These are phyloP conservation scores for Torymus aiolomorphi DNA, from an alignment of 2,888 invertebrate species.

Conservation along the genomic window DNA sequence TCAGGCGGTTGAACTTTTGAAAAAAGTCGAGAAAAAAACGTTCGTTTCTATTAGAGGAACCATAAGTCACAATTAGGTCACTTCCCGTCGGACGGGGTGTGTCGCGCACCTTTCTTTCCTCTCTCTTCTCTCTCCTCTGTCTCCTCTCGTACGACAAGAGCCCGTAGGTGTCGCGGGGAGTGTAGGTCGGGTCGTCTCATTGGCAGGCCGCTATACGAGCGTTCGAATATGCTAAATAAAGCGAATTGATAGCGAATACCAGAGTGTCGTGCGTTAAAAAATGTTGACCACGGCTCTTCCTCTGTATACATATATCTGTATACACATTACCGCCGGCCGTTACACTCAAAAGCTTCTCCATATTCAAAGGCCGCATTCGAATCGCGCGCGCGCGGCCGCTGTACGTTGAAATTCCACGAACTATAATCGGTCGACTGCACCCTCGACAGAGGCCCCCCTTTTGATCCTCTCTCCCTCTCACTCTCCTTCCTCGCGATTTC, in stretches of 20 bases:
- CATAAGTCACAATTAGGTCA: conserved; percentile 75
- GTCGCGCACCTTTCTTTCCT: conserved; percentile 58
- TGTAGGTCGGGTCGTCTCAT: conserved; percentile 59
- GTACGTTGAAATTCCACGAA: conserved; percentile 17
- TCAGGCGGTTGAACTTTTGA: conserved; percentile 17
- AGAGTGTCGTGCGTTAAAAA: background rate
- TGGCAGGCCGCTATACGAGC: conserved; percentile 41
- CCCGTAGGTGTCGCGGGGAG: conserved; percentile 62
- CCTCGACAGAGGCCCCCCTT: background rate
- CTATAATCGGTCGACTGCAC: conserved; percentile 10
- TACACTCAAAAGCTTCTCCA: no score
- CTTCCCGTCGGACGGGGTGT: conserved; percentile 66
- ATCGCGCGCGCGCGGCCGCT: background rate
- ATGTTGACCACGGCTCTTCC: background rate
- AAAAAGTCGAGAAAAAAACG: conserved; percentile 33
- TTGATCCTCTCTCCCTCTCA: background rate
- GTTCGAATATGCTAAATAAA: conserved; percentile 42
- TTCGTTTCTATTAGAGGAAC: conserved; percentile 70
- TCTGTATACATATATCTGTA: background rate
- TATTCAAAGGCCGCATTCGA: background rate
- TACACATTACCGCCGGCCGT: no score
- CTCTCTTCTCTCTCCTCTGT: conserved; percentile 54
- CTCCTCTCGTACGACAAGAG: conserved; percentile 59
- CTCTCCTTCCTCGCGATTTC: background rate
- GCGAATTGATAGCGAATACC: conserved; percentile 47